Percentiles rank a stretch among this genome's conserved stretches.
phyloP scores from a whole-genome alignment of 2,113 vertebrate species.

The Struthio camelus region DNA sequence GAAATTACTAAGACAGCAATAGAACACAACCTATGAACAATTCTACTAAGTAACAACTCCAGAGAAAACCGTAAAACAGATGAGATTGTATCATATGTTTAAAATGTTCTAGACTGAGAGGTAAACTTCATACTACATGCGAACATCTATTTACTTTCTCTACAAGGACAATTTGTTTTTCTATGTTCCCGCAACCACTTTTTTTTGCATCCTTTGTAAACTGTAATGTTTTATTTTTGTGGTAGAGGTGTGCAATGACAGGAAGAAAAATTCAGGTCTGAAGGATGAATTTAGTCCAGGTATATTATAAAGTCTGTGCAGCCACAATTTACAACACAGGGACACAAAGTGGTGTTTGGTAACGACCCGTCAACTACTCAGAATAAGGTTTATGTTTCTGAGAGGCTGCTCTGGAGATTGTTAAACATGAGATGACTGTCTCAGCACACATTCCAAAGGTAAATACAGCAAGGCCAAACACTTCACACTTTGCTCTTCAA shows the following conservation, averaged over 20 bases:
- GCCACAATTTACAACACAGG: background rate
- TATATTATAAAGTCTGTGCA: background rate
- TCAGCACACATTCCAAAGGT: background rate
- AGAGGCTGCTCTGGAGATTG: background rate
- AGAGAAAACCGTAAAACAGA: background rate
- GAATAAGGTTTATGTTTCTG: background rate
- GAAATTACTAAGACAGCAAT: background rate
- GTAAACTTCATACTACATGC: background rate
- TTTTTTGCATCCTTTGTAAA: background rate
- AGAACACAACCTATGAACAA: background rate
- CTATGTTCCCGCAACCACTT: background rate
- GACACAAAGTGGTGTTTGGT: background rate
- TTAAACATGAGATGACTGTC: background rate
- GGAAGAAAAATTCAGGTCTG: background rate
- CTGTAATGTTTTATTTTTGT: background rate
- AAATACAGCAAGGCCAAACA: background rate
- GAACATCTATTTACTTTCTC: background rate
- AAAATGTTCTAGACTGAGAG: background rate
- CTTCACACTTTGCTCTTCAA: background rate
- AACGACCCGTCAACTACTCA: background rate
- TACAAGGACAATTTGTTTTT: background rate
- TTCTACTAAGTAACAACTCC: background rate
- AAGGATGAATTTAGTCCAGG: background rate
- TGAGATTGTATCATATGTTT: background rate
- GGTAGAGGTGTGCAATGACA: background rate